Evolutionary conservation across 2,888 invertebrate genomes (phyloP), one percentile per base, ranked within the genome.

Genomic region (Papilio elwesi): DNA sequence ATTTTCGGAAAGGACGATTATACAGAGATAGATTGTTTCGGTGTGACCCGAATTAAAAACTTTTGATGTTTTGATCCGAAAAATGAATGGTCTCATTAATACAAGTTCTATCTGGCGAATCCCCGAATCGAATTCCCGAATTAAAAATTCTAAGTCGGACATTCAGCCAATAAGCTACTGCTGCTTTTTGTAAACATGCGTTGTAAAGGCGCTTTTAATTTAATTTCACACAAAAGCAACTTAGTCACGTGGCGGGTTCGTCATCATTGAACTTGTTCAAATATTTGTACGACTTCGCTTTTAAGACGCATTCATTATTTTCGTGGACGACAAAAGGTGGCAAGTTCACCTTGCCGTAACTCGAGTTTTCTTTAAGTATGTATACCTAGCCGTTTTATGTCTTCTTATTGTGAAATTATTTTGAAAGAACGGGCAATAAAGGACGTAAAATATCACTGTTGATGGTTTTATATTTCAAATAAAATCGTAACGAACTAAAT

Each of bases 271-370:
- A 59, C 57, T 59, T 59, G 57, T n/a, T 38, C 36, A 59, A 38
- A 59, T 38, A 38, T 59, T 59, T 59, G 36, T 59, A 59, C n/a
- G 57, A 13, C 38, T 59, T 59, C 57, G 36, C 57, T 57, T 57
- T 57, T 4, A 36, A 6, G 38, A n/a, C 7, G 53, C 26, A 16
- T 9, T 26, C 16, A 6, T 59, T 59, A 4, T 59, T 38, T 16
- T 59, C 7, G 11, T 38, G 11, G 8, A 26, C 13, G 16, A 55
- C 10, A 13, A 59, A 59, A 59, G 36, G 59, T 59, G 59, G 38
- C 59, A 59, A 38, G 59, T 59, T 59, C 36, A 13, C 11, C 2
- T 13, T 57, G 8, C 13, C n/a, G 12, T 57, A 38, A 2, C 38
- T 38, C 57, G 9, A 9, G 38, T 36, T 59, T 59, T 59, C 10